Evolutionary conservation across 2,888 invertebrate genomes (phyloP).

Genomic region (Ctena decussata): DNA sequence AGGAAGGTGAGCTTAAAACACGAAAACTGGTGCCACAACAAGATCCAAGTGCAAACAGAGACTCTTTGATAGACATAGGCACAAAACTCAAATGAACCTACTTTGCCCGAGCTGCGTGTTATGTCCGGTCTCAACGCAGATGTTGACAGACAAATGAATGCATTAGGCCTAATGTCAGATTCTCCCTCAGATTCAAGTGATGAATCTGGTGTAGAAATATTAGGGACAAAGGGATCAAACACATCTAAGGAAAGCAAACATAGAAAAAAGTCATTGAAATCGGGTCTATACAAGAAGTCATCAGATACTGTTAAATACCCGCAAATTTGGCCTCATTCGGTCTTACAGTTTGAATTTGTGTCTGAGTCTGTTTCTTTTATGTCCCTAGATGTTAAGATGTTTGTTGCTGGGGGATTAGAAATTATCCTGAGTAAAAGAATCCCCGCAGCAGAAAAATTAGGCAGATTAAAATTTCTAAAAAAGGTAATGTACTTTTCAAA

Average conservation of each 20-base stretch:
- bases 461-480: not conserved
- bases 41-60: not conserved
- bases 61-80: not conserved
- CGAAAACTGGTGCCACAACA: not conserved
- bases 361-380: not conserved
- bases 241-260: not conserved
- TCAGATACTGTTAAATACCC: too few species aligned
- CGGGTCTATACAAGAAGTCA: not conserved
- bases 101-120: not conserved
- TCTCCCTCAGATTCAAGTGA: not conserved
- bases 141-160: not conserved
- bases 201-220: not conserved
- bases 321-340: too few species aligned
- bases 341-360: not conserved
- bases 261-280: not conserved
- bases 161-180: not conserved
- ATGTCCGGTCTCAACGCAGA: not conserved
- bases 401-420: conserved; percentile 3
- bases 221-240: too few species aligned
- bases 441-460: not conserved
- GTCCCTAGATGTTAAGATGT: conserved; percentile 2
- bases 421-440: conserved; percentile 5
- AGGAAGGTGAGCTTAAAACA: not conserved
- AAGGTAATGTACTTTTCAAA: conserved; percentile 22
- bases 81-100: not conserved